Evolutionary conservation across 1,140 invertebrate genomes (phyloP), one percentile per base, ranked within the genome.

Genomic region (Lerema accius): DNA sequence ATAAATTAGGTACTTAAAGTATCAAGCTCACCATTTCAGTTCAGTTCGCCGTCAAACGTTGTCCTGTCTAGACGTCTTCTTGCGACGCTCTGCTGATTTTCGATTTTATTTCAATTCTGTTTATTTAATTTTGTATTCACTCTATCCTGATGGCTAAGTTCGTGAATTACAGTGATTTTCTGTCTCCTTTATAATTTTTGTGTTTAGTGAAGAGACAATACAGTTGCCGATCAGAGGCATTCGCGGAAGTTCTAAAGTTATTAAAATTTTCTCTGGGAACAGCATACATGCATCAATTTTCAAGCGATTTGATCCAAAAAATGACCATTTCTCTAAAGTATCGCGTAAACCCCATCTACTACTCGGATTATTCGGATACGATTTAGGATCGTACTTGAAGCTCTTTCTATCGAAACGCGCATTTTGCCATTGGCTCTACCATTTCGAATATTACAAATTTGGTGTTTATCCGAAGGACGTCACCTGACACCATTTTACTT

Each of bases 301-400:
- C 59, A 58, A 76, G 62, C 78, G 77, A 80, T 26, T 40, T 86
- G 16, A 46, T 85, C 43, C 86, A 91, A 86, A 92, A 90, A 89
- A 93, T 93, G 92, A 90, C 80, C 74, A 89, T 92, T 79, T 84
- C 79, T 69, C 78, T 92, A 45, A 90, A 88, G 87, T 93, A 90
- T 76, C 90, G 92, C 69, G 86, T 92, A 55, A 92, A 93, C 80
- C 93, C 92, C 61, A 93, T 94, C 70, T 94, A 94, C 78, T 93
- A 94, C 83, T 94, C 92, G 40, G 93, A 93, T 75, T 93, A 93
- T 67, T 93, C 92, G 64, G 92, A 93, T 92, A 93, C 93, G 87
- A 91, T 89, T 62, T 88, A 84, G 70, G 69, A 14, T 76, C 75
- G 7, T 65, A 67, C 51, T 63, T 79, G 48, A 87, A 89, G 56